Evolutionary conservation across 2,797 vertebrate species (phyloP).

Genomic region (Choloepus didactylus): DNA sequence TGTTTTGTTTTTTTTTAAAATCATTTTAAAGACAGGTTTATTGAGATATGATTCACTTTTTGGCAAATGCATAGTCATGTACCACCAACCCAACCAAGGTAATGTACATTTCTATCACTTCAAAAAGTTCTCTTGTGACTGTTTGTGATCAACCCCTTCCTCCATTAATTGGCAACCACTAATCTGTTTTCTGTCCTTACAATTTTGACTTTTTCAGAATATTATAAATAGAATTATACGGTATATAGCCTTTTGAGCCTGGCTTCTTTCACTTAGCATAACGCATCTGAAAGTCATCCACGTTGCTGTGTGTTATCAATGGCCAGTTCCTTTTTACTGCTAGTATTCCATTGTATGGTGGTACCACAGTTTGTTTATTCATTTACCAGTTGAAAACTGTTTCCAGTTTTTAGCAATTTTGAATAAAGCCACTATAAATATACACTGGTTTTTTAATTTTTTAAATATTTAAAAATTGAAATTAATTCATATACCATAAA

Average conservation of each 20-base stretch:
- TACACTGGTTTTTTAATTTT: background rate
- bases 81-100: background rate
- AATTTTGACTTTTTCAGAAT: background rate
- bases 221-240: background rate
- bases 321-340: background rate
- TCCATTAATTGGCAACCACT: background rate
- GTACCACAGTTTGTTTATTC: background rate
- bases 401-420: background rate
- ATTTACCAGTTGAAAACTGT: background rate
- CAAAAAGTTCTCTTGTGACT: background rate
- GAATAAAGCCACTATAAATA: background rate
- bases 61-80: background rate
- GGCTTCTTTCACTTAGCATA: background rate
- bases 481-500: background rate
- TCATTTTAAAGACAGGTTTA: background rate
- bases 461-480: background rate
- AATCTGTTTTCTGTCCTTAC: background rate
- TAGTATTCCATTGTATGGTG: background rate
- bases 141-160: background rate
- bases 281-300: background rate
- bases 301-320: background rate
- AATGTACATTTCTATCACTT: background rate
- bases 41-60: background rate
- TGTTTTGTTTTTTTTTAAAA: background rate
- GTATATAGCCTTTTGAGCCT: background rate